Conservation (phyloP, 23 tunicate genomes). For the Halocynthia roretzi region DNA sequence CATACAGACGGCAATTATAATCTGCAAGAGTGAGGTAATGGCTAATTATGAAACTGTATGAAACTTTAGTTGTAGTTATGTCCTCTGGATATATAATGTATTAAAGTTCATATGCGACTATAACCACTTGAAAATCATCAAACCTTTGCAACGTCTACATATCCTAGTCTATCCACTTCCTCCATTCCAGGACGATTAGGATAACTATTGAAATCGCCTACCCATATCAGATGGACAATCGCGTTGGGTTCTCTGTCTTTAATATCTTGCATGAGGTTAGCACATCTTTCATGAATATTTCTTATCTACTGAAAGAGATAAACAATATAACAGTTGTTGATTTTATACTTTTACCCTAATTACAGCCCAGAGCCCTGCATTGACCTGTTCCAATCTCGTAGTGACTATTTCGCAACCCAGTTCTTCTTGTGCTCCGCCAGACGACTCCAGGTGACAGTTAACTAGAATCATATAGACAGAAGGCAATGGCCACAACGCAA, state of each 20-base stretch:
- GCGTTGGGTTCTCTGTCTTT: not conserved
- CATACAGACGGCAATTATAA: no score
- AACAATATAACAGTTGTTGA: no score
- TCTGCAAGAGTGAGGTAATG: no score
- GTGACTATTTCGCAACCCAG: no score
- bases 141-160: slow-evolving; percentile 17
- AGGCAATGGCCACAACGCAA: no score
- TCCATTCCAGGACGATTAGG: slow-evolving; percentile 20
- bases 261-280: not conserved
- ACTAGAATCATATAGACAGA: not conserved
- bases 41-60: no score
- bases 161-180: not conserved
- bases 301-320: not conserved
- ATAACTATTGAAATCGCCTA: slow-evolving; percentile 20
- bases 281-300: slow-evolving; percentile 6
- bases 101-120: no score
- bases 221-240: not conserved
- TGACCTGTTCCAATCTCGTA: slow-evolving; percentile 10
- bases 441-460: slow-evolving; percentile 24
- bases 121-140: not conserved
- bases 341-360: not conserved
- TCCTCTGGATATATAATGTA: no score
- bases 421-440: slow-evolving; percentile 1
- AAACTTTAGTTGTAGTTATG: no score
- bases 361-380: slow-evolving; percentile 1